These are phyloP conservation scores for Paramormyrops hopkinsi DNA, from an alignment of 2,797 vertebrate species.

Conservation along the genomic window DNA sequence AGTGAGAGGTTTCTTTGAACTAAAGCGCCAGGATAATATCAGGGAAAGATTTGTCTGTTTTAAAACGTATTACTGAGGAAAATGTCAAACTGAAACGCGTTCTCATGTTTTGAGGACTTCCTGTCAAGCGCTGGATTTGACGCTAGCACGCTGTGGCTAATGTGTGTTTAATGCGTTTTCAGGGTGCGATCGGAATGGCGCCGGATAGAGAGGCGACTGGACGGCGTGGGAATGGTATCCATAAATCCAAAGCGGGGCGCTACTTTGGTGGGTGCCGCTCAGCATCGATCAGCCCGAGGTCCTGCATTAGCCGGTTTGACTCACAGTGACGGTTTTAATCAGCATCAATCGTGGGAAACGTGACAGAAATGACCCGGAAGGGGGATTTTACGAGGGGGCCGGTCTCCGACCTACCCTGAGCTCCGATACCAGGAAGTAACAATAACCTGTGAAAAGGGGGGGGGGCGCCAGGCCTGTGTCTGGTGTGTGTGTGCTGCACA, in stretches of 20 bases:
- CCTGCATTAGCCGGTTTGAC: background rate
- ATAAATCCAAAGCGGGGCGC: background rate
- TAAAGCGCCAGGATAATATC: background rate
- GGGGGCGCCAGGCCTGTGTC: background rate
- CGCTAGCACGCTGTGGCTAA: background rate
- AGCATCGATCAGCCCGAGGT: background rate
- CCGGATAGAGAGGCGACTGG: background rate
- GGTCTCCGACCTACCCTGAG: background rate
- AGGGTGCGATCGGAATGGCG: background rate
- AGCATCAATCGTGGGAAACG: background rate
- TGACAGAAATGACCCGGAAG: background rate
- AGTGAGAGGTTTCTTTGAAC: conserved; percentile 1
- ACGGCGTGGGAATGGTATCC: background rate
- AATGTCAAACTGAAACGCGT: background rate
- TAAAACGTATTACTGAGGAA: background rate
- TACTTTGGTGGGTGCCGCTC: background rate
- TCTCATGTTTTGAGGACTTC: background rate
- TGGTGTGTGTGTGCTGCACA: background rate
- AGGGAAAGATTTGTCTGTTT: background rate
- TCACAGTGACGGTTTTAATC: background rate
- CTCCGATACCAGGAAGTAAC: background rate
- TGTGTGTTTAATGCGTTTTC: background rate
- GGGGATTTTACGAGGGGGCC: background rate
- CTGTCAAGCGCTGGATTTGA: background rate
- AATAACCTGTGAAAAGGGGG: background rate